Base-by-base conservation (phyloP, 1,140 invertebrate species). In the Sitodiplosis mosellana region DNA sequence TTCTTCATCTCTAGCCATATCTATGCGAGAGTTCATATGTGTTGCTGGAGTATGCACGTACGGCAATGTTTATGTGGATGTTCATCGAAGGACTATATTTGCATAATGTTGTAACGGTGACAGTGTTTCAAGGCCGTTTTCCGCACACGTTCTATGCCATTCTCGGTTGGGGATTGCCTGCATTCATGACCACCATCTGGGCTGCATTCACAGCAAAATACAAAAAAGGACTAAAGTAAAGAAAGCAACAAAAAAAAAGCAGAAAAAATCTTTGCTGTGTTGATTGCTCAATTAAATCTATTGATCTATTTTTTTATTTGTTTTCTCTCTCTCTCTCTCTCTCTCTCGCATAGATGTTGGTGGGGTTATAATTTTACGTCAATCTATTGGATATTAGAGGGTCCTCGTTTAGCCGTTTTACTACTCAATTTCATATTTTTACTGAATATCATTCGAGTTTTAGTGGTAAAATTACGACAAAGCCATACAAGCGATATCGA, bases 51-150 rank as follows among this genome's bases (percentile, higher is more conserved):
- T 92, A 91, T 60, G 78, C 83, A 0, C 77, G 81, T 50, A 87
- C 87, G 0, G 84, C 85, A 1, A 88, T 88, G 75, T 92, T 92
- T 57, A 84, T 85, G 77, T 93, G 88, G 88, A 92, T 92, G 87
- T 89, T 92, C 55, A 80, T 91, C 22, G 88, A 91, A 60, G 88
- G 89, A 1, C 66, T 89, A 15, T 88, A 88, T 58, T 66, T 93
- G 17, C 84, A 93, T 59, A 90, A 87, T 56, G 78, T 87, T 63
- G 77, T 85, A 14, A 83, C 87, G 56, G 78, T 87, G 1, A 78
- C 82, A 1, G 80, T 87, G 0, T 86, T 91, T 56, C 78, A 86
- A 59, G 80, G 81, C 45, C 75, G 77, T 40, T 76, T 79, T 3
- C 77, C 81, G 50, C 77, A 85, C 34, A 63, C 68, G 5, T 63